Evolutionary conservation across 2,888 invertebrate genomes (phyloP).

Genomic region (Caenorhabditis imperialis): DNA sequence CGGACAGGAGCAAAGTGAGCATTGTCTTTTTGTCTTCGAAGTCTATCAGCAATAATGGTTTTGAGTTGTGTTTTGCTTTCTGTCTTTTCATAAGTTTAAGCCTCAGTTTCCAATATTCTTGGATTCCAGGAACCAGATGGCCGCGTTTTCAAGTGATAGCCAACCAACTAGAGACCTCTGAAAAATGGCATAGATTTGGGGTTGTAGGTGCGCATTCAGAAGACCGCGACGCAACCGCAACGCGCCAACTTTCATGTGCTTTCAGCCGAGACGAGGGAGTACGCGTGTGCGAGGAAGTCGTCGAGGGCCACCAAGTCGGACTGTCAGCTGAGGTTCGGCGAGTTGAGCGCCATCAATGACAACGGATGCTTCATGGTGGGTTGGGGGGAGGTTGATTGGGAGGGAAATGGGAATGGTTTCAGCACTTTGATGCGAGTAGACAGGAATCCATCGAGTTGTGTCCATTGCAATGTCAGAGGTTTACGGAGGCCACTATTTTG

Average conservation of each 20-base stretch:
- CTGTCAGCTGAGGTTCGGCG: constrained; percentile 47
- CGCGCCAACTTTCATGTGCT: too few species aligned
- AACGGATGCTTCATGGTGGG: constrained; percentile 51
- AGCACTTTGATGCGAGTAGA: constrained; percentile 33
- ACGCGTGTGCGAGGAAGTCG: constrained; percentile 26
- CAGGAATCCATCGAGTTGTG: constrained; percentile 44
- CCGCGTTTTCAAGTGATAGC: constrained; percentile 31
- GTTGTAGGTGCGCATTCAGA: constrained; percentile 34
- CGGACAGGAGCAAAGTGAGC: too few species aligned
- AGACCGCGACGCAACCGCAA: too few species aligned
- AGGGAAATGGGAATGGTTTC: constrained; percentile 1
- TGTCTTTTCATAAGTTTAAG: too few species aligned
- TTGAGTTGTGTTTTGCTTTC: too few species aligned
- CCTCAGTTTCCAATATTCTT: too few species aligned
- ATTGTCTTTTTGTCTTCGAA: too few species aligned
- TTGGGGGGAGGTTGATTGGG: background rate
- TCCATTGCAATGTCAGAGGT: constrained; percentile 43
- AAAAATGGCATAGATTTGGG: constrained; percentile 48
- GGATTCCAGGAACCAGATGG: too few species aligned
- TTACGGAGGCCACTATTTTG: constrained; percentile 27
- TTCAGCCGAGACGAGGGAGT: constrained; percentile 49
- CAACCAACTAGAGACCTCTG: constrained; percentile 28
- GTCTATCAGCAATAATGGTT: too few species aligned
- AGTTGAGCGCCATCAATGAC: constrained; percentile 46
- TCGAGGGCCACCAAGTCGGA: constrained; percentile 25